Base-by-base conservation (phyloP, 2,888 invertebrate species). In the Drosophila tanythrix region DNA sequence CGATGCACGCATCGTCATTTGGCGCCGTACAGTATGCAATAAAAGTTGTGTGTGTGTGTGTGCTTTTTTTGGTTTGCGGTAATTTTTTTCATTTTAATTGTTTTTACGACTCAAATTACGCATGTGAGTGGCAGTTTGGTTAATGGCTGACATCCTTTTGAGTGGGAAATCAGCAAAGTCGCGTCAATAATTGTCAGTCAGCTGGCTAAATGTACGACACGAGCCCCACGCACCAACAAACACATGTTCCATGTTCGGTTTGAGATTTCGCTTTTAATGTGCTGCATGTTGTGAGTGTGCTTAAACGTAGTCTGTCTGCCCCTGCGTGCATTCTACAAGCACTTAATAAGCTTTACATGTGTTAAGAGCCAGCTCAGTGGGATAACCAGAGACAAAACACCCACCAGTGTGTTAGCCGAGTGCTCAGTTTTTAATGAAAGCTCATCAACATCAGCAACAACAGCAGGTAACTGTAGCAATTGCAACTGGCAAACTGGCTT, bases 351-450 rank as follows among this genome's bases (percentile, higher is more conserved):
- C 78, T 81, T 77, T 73, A 79, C 79, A 79, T 79, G 79, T 73
- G 81, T 61, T 69, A 77, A 72, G 57, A 63, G 81, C 50, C 57
- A 36, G 53, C 53, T 38, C 62, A 53, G n/a, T 56, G 56, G 50
- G 64, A 53, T 52, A 46, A 11, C 11, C 57, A 60, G 29, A 21
- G 58, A 29, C 31, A 15, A 35, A 31, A 46, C 31, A 29, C 35
- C 31, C 15, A 38, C 13, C 18, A 25, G 36, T 25, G 13, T 36
- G 29, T 57, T 29, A 50, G 59, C 43, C 38, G 61, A 51, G 57
- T 58, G 64, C 74, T 79, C 65, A 50, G 62, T 85, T 85, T 85
- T 85, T 90, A 90, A 90, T 90, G 79, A 86, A 89, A 81, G 75
- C 88, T 88, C 89, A 88, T 89, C 88, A 77, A 75, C 80, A 84